Base-by-base conservation (phyloP, 2,888 invertebrate species). In the Micoletzkya japonica region DNA sequence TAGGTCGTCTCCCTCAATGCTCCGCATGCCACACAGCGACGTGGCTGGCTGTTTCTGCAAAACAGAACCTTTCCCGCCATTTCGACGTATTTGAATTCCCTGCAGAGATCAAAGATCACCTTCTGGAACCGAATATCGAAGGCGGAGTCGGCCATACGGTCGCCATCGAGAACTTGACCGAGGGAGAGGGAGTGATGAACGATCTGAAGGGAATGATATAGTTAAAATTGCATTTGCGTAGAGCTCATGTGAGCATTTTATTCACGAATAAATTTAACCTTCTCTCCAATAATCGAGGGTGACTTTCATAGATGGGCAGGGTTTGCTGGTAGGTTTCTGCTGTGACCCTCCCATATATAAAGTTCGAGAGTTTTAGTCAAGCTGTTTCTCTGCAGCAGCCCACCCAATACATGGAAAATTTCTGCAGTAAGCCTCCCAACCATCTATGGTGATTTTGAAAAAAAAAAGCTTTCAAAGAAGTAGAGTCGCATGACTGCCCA, bases 161-260 rank as follows among this genome's bases (percentile, higher is more conserved):
- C 89, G n/a, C 89, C 89, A 84, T 88, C 88, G 54, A 89, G 78
- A 2, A 88, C 88, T 77, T 89, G 88, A n/a, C 89, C 88, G 26
- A 89, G 81, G 2, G 87, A 86, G 63, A 89, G 78, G 70, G 87
- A 86, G 73, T 87, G 88, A 77, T 88, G 88, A 72, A 88, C 87
- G 71, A 89, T 87, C 88, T 88, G 36, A 52, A 66, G 14, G 1
- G 34, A 20, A 56, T 28, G 52, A 30, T 36, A 44, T n/a, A 32
- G 44, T 4, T 17, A 37, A 56, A 44, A 70, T 36, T 24, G n/a
- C n/a, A n/a, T n/a, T n/a, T n/a, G n/a, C n/a, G n/a, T n/a, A n/a
- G n/a, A n/a, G n/a, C n/a, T n/a, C n/a, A n/a, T n/a, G n/a, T n/a
- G n/a, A n/a, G n/a, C n/a, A n/a, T n/a, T n/a, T n/a, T n/a, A n/a